phyloP scores from a whole-genome alignment of 2,888 invertebrate genomes.

The Pachliopta kotzebuea region DNA sequence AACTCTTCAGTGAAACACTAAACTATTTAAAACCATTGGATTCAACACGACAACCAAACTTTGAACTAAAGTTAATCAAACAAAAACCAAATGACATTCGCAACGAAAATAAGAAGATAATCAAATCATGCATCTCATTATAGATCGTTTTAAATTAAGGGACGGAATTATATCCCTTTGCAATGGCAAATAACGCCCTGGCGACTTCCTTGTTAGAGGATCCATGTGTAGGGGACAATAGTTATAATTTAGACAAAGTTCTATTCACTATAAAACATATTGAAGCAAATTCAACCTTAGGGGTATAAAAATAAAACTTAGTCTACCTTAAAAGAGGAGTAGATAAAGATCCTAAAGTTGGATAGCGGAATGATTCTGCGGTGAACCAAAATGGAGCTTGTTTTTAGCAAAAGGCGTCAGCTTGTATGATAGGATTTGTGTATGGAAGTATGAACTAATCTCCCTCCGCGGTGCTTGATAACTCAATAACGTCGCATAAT shows the following conservation, averaged over 20 bases:
- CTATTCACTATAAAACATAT: constrained; percentile 32
- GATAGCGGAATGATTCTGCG: constrained; percentile 56
- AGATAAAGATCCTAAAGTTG: constrained; percentile 35
- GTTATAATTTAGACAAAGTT: constrained; percentile 44
- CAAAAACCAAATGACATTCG: constrained; percentile 31
- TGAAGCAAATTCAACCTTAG: constrained; percentile 36
- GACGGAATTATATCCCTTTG: constrained; percentile 70
- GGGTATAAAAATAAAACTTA: constrained; percentile 31
- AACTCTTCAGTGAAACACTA: too few species aligned
- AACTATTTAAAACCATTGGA: too few species aligned
- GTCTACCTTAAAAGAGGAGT: constrained; percentile 34
- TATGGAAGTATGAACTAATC: constrained; percentile 80
- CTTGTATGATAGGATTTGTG: constrained; percentile 80
- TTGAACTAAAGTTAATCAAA: constrained; percentile 13
- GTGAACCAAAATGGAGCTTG: constrained; percentile 75
- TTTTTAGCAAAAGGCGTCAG: constrained; percentile 78
- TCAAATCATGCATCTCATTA: constrained; percentile 74
- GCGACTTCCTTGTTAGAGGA: constrained; percentile 69
- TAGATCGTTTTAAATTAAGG: constrained; percentile 70
- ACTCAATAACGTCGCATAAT: constrained; percentile 78
- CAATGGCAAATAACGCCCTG: constrained; percentile 72
- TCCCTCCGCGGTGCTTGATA: constrained; percentile 72
- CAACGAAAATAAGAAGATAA: constrained; percentile 45
- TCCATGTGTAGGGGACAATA: constrained; percentile 56
- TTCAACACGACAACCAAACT: too few species aligned